phyloP scores from a whole-genome alignment of 2,888 invertebrate genomes.

The Acrobasis consociella region DNA sequence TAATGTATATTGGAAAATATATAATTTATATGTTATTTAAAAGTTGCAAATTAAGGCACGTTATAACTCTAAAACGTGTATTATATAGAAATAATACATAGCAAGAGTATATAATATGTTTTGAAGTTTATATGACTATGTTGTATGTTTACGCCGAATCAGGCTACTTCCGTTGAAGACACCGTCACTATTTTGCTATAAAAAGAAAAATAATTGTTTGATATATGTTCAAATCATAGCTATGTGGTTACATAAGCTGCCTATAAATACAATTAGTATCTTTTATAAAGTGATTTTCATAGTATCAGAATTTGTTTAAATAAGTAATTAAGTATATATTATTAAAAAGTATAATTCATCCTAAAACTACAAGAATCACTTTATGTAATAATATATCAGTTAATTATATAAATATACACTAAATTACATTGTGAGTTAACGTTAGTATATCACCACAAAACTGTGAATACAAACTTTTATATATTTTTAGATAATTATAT shows the following conservation, averaged over 20 bases:
- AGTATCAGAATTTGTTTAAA: neutral
- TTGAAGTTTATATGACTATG: slow-evolving; percentile 26
- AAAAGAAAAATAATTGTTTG: slow-evolving; percentile 41
- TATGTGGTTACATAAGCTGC: slow-evolving; percentile 27
- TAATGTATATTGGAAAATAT: slow-evolving; percentile 32
- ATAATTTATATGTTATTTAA: slow-evolving; percentile 19
- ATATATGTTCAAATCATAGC: slow-evolving; percentile 25
- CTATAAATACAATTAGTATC: slow-evolving; percentile 28
- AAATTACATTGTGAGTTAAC: slow-evolving; percentile 25
- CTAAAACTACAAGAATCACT: slow-evolving; percentile 29
- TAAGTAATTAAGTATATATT: neutral
- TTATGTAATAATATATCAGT: slow-evolving; percentile 6
- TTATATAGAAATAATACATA: slow-evolving; percentile 26
- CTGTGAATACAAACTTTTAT: neutral
- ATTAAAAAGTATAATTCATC: slow-evolving; percentile 20
- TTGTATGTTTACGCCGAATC: slow-evolving; percentile 30
- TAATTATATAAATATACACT: slow-evolving; percentile 23
- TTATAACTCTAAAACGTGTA: slow-evolving; percentile 24
- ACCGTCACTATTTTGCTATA: slow-evolving; percentile 51
- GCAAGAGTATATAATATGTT: slow-evolving; percentile 25
- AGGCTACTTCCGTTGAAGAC: slow-evolving; percentile 49
- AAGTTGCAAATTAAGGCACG: slow-evolving; percentile 39
- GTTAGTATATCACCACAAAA: neutral
- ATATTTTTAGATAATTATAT: no score
- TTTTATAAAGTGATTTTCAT: slow-evolving; percentile 28